Base-by-base conservation (phyloP, 2,888 invertebrate genomes). In the Coecobrya sp. region DNA sequence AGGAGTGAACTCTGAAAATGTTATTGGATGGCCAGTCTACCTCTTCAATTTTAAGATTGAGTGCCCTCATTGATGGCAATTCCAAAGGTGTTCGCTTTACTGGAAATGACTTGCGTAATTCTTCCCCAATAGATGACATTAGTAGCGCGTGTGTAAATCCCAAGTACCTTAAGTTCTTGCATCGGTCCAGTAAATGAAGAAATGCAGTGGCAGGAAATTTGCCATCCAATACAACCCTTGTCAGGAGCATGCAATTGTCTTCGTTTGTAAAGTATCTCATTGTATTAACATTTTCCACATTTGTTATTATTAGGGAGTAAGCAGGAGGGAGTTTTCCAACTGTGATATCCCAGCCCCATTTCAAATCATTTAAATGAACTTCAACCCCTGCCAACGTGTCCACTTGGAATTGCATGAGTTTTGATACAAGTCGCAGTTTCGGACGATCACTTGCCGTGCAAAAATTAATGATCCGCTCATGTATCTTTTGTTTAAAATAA, bases 381-480 rank as follows among this genome's bases (percentile, higher is more conserved):
- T 62, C 25, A 0, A 90, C 90, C 5, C 90, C 90, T 19, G 86
- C 85, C 10, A 90, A 45, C 3, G 89, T 90, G 36, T 90, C 90
- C 3, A 90, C 85, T 79, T 90, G 85, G 36, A 45, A 90, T 52
- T 90, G 90, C 85, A 90, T 90, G 0, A 90, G 90, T 52, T 90
- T 90, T 8, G 90, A 90, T 0, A 90, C 90, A 8, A 90, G 42
- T 0, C 90, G 73, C n/a, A 90, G 79, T 16, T 27, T 76, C 30
- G 55, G 62, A 0, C 86, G 85, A 62, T 90, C 86, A 16, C 22
- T 68, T 2, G 49, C 19, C 13, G 10, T n/a, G 45, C 85, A 85
- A 79, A 65, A 65, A 25, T 65, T 49, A 13, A 90, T 27, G 1
- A 90, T 62, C 36, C 49, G 59, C 5, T 42, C 36, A 70, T 90